Conservation (phyloP, 2,888 invertebrate genomes). For the Atherix ibis region DNA sequence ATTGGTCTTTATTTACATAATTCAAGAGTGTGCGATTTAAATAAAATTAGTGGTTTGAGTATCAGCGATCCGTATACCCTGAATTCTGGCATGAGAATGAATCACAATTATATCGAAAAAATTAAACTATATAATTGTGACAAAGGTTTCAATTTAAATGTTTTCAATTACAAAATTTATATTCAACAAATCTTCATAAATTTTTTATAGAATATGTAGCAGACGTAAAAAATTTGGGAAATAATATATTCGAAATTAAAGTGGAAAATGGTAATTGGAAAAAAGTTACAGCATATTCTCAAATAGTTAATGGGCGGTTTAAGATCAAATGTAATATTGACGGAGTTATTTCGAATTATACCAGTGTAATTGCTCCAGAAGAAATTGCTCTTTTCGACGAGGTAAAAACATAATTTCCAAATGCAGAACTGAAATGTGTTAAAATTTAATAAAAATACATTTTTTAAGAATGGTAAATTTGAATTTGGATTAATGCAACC, state of each 20-base stretch:
- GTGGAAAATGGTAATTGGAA: constrained; percentile 40
- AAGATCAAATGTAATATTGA: constrained; percentile 38
- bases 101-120: constrained; percentile 41
- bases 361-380: constrained; percentile 39
- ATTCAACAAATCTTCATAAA: not conserved
- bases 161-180: not conserved
- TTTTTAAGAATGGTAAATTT: constrained; percentile 57
- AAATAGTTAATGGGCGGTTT: constrained; percentile 25
- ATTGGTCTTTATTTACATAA: constrained; percentile 33
- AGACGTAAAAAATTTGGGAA: constrained; percentile 11
- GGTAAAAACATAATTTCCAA: no score
- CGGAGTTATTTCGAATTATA: constrained; percentile 37
- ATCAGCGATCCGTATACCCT: constrained; percentile 42
- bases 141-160: constrained; percentile 33
- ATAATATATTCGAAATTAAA: constrained; percentile 34
- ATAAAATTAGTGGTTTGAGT: constrained; percentile 13
- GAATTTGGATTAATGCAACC: constrained; percentile 45
- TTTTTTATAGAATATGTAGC: not conserved
- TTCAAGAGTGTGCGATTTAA: constrained; percentile 22
- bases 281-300: constrained; percentile 33
- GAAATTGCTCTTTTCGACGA: constrained; percentile 48
- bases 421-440: no score
- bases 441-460: no score
- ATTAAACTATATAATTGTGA: constrained; percentile 46
- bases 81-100: constrained; percentile 44